Conservation (phyloP, 2,888 invertebrate species). For the Monochamus alternatus region DNA sequence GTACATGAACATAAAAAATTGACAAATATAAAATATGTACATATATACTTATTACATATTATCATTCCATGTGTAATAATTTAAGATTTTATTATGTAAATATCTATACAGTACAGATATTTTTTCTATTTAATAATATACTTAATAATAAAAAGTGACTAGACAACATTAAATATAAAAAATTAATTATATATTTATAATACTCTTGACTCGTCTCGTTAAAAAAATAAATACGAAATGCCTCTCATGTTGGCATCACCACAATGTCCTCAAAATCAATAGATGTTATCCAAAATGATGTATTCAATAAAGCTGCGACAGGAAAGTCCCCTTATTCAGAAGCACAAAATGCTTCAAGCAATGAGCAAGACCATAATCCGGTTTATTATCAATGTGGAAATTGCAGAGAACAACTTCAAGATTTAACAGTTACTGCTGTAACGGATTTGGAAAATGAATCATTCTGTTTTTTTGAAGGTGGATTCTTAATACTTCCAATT, state of each 20-base stretch:
- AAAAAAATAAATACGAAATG: constrained; percentile 50
- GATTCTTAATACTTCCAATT: constrained; percentile 57
- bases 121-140: too few relatives aligned
- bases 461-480: constrained; percentile 49
- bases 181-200: constrained; percentile 47
- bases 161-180: constrained; percentile 51
- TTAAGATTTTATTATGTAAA: constrained; percentile 53
- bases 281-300: constrained; percentile 19
- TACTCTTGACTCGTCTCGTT: constrained; percentile 47
- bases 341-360: constrained; percentile 13
- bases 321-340: background rate
- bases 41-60: constrained; percentile 53
- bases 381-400: constrained; percentile 21
- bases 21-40: constrained; percentile 55
- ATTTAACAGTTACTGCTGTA: constrained; percentile 65
- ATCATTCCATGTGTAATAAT: constrained; percentile 50
- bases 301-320: constrained; percentile 3
- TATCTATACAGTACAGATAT: constrained; percentile 43
- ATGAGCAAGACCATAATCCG: constrained; percentile 2
- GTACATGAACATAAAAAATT: constrained; percentile 56
- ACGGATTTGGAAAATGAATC: constrained; percentile 59
- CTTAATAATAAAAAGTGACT: constrained; percentile 55
- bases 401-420: constrained; percentile 53
- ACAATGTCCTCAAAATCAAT: constrained; percentile 39
- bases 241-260: constrained; percentile 47